Evolutionary conservation across 1,140 invertebrate species (phyloP).

Genomic region (Halictus rubicundus): DNA sequence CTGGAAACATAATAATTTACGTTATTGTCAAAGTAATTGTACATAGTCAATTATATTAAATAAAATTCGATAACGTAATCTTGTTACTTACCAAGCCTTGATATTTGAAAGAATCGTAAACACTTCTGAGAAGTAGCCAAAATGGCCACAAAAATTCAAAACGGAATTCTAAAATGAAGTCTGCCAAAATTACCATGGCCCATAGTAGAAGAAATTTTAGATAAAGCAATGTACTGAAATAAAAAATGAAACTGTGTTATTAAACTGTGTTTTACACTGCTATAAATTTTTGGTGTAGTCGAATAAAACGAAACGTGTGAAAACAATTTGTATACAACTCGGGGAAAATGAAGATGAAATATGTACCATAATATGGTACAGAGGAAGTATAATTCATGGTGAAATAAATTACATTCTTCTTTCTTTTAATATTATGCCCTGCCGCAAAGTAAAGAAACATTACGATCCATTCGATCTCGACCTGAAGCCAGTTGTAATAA

Average conservation of each 20-base stretch:
- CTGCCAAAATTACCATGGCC: conserved; percentile 96
- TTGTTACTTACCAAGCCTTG: conserved; percentile 96
- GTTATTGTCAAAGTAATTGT: conserved; percentile 17
- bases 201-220: conserved; percentile 97
- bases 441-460: too few relatives aligned
- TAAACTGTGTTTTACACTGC: too few relatives aligned
- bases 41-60: conserved; percentile 87
- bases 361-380: too few relatives aligned
- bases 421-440: too few relatives aligned
- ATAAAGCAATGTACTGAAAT: conserved; percentile 95
- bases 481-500: too few relatives aligned
- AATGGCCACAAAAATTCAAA: conserved; percentile 99
- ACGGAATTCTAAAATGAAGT: conserved; percentile 98
- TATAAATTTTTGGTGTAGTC: too few relatives aligned
- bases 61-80: conserved; percentile 80
- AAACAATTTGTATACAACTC: too few relatives aligned
- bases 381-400: too few relatives aligned
- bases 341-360: too few relatives aligned
- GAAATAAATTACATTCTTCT: too few relatives aligned
- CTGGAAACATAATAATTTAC: conserved; percentile 83
- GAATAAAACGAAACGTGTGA: too few relatives aligned
- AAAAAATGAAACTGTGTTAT: conserved; percentile 61
- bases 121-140: conserved; percentile 96
- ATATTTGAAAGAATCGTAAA: conserved; percentile 99
- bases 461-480: too few relatives aligned